These are phyloP conservation scores for Aselliscus stoliczkanus DNA, from an alignment of 2,797 vertebrate genomes.

Conservation along the genomic window DNA sequence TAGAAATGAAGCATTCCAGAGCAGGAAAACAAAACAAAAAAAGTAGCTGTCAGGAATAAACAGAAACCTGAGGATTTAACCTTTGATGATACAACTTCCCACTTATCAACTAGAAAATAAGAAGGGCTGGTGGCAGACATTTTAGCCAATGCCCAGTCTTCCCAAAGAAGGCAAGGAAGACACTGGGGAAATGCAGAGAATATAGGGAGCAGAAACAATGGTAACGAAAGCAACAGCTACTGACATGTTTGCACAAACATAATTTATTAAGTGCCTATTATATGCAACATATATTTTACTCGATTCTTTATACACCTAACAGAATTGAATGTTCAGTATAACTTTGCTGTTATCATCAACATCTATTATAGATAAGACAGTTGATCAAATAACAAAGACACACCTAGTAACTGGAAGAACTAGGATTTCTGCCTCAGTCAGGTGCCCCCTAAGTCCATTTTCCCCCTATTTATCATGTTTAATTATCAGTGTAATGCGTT, in stretches of 20 bases:
- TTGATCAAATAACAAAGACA: background rate
- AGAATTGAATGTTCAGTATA: background rate
- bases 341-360: background rate
- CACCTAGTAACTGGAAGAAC: background rate
- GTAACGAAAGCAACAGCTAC: background rate
- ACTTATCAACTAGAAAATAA: background rate
- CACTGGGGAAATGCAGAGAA: background rate
- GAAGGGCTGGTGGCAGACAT: background rate
- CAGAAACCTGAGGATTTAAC: background rate
- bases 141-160: background rate
- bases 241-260: background rate
- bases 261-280: background rate
- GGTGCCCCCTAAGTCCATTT: background rate
- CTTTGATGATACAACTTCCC: background rate
- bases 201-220: background rate
- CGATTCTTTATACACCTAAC: background rate
- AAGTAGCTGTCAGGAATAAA: background rate
- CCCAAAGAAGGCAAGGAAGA: background rate
- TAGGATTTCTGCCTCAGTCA: background rate
- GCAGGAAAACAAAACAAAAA: background rate
- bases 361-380: background rate
- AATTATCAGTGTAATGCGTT: background rate
- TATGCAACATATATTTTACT: background rate
- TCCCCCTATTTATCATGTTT: background rate
- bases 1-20: background rate